Evolutionary conservation across 2,888 invertebrate genomes (phyloP), one percentile per base, ranked within the genome.

Genomic region (Apamea monoglypha): DNA sequence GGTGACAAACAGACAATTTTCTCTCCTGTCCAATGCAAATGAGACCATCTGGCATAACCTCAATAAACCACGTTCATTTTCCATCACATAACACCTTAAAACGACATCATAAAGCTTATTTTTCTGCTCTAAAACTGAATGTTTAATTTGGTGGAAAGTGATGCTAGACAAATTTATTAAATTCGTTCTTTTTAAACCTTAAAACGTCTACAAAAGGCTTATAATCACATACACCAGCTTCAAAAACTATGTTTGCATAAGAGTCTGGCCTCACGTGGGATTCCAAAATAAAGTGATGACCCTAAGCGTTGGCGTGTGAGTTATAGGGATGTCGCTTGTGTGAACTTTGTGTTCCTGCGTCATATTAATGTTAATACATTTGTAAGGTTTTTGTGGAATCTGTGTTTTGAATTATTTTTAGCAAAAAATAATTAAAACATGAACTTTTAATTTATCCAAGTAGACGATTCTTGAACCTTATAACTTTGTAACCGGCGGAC

Each of bases 11-110:
- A 93, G 92, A 92, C 94, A 93, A 94, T 94, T 92, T 94, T 93
- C 93, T 91, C 92, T 92, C 93, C 92, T 94, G 94, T 93, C 94
- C 93, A 87, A 94, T 94, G 94, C 93, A 95, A 95, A 95, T 94
- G 94, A 94, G 93, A 90, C 91, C 92, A 93, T 93, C 93, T 94
- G 92, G 89, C 90, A 88, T 89, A 88, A 86, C 89, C 84, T 84
- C 83, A 83, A 84, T 82, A 66, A 83, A 87, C 84, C 88, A 87
- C 40, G 16, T 10, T 44, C 0, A 78, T 78, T 78, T 87, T 72
- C 82, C 1, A 7, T 18, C 61, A 78, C 73, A 53, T 1, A 63
- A 78, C 66, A 81, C 79, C 77, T 86, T 92, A 87, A 72, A 0
- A 12, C 70, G 32, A 68, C 0, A 0, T 0, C 0, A 80, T 84